Conservation (phyloP, 2,797 vertebrate genomes). For the Kryptopterus vitreolus region DNA sequence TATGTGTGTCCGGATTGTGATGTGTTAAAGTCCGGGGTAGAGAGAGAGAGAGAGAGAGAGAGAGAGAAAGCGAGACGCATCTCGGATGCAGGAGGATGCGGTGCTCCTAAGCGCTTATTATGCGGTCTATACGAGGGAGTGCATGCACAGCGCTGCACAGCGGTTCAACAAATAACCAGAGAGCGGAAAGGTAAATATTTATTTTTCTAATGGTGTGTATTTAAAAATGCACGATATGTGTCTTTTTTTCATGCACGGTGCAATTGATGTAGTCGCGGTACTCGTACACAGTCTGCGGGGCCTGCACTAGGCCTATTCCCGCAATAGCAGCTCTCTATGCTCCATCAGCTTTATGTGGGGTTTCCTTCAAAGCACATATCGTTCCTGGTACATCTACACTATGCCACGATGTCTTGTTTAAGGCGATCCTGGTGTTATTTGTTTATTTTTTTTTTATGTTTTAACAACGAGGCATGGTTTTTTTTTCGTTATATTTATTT, state of each 20-base stretch:
- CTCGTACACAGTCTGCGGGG: neutral
- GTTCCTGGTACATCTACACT: neutral
- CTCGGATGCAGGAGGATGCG: slow-evolving; percentile 21
- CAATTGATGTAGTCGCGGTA: too few relatives aligned
- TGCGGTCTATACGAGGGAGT: slow-evolving; percentile 62
- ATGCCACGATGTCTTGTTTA: neutral
- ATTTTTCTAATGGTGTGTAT: neutral
- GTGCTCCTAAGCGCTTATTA: slow-evolving; percentile 70
- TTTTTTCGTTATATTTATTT: too few relatives aligned
- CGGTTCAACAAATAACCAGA: slow-evolving; percentile 54
- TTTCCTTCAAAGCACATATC: neutral
- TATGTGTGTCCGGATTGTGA: neutral
- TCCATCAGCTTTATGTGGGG: neutral
- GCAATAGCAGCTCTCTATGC: neutral
- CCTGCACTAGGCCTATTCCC: neutral
- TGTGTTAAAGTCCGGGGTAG: slow-evolving; percentile 7
- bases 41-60: neutral
- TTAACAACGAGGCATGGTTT: slow-evolving; percentile 4
- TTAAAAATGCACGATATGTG: neutral
- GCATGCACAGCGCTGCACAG: slow-evolving; percentile 63
- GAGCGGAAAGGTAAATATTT: slow-evolving; percentile 67
- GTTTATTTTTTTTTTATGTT: neutral
- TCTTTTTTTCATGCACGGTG: neutral
- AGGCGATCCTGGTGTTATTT: neutral
- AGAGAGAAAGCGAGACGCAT: too few relatives aligned